Percentiles rank a stretch among this genome's conserved stretches.
These are phyloP conservation scores for Siphamia tubifer DNA, from an alignment of 2,113 vertebrate genomes.

Conservation along the genomic window DNA sequence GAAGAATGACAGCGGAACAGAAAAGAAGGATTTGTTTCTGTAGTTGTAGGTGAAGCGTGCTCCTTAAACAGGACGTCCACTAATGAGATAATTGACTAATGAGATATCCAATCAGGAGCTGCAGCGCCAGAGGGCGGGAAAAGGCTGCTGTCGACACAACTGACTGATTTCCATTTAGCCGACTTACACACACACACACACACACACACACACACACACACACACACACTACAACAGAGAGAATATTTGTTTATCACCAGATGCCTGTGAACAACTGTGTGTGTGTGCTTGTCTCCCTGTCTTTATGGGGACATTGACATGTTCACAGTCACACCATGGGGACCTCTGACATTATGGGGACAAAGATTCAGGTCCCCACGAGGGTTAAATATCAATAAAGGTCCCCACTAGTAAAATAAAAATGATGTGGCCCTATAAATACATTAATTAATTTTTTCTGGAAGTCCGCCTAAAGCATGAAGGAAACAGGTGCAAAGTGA, in stretches of 20 bases:
- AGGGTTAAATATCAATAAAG: too few relatives aligned
- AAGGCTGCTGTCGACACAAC: constrained; percentile 49
- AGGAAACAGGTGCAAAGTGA: too few relatives aligned
- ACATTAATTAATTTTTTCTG: too few relatives aligned
- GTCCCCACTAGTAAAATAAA: too few relatives aligned
- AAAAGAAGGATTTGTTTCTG: constrained; percentile 30
- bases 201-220: constrained; percentile 14
- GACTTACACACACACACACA: not conserved
- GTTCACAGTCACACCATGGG: too few relatives aligned
- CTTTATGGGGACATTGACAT: too few relatives aligned
- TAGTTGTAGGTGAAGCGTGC: constrained; percentile 6
- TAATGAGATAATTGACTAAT: constrained; percentile 67
- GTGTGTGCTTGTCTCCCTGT: constrained; percentile 26
- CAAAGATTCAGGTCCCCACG: too few relatives aligned
- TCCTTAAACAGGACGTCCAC: constrained; percentile 30
- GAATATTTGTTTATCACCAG: constrained; percentile 69
- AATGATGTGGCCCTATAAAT: too few relatives aligned
- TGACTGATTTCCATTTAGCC: constrained; percentile 40
- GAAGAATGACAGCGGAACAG: constrained; percentile 9
- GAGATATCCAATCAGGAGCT: constrained; percentile 66
- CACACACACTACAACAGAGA: constrained; percentile 34
- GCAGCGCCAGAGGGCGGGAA: constrained; percentile 47
- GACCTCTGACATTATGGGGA: too few relatives aligned
- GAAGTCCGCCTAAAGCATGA: too few relatives aligned
- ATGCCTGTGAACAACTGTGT: constrained; percentile 52